Base-by-base conservation (phyloP, 2,888 invertebrate genomes). In the Portevinia maculata region DNA sequence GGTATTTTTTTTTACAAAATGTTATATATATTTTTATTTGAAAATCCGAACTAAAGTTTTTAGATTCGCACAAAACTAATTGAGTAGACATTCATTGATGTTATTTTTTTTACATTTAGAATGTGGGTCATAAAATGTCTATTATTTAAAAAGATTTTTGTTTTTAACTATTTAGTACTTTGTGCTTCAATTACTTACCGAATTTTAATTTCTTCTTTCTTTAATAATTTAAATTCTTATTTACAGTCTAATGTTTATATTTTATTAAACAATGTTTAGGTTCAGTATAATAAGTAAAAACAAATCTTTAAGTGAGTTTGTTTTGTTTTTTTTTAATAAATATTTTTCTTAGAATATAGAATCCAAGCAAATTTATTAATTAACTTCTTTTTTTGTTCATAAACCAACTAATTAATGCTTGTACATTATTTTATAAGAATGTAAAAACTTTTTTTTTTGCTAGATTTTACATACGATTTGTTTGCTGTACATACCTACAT, bases 1-100 rank as follows among this genome's bases (percentile, higher is more conserved):
- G 81, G 81, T 81, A 30, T 62, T 79, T 70, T 24, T 44, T 71
- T 64, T 48, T 71, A 37, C 1, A 32, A 60, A 65, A 6, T 46
- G 19, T 24, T 13, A 30, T 52, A 17, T 39, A 30, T 21, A 19
- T 11, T 48, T 57, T 48, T 24, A 19, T 44, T 19, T 13, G 41
- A 71, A 41, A 46, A 19, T 44, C n/a, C n/a, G 19, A 41, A 28
- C 24, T 8, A 17, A 21, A 48, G 17, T 19, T 6, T 17, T 19
- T 30, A 8, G 9, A 0, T 48, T 1, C 32, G 13, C 6, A 44
- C 8, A 28, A 55, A 73, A 46, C 28, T 9, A 48, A 50, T 8
- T 28, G 13, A 21, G 39, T 50, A 39, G 32, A 39, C 37, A 21
- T 21, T 44, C 1, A 44, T 19, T 17, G 34, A 11, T 39, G 13